Conservation (phyloP, 92 coral and sea anemone species). For the Phenganax subtilis region DNA sequence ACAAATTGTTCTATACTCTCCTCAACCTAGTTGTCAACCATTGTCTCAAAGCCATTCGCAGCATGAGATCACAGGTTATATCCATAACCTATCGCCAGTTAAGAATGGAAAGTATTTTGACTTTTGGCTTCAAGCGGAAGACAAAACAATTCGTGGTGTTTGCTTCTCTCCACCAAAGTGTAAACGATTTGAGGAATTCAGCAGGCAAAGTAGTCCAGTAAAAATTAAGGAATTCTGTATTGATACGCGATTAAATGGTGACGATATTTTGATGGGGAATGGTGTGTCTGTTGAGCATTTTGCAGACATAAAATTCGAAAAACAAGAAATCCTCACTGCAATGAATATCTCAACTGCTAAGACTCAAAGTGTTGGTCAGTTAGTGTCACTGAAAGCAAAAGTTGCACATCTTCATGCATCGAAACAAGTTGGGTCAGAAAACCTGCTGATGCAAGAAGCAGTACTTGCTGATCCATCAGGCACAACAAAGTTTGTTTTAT, state of each 20-base stretch:
- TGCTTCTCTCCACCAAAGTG: conserved; percentile 52
- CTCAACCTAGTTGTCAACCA: too few relatives aligned
- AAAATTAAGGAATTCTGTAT: conserved; percentile 51
- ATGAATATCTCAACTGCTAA: conserved; percentile 32
- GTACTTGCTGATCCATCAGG: conserved; percentile 41
- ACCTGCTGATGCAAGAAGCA: conserved; percentile 33
- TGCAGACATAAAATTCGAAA: conserved; percentile 40
- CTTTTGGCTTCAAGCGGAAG: conserved; percentile 46
- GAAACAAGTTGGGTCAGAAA: conserved; percentile 13
- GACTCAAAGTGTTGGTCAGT: conserved; percentile 40
- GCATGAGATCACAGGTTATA: conserved; percentile 15
- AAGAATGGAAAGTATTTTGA: conserved; percentile 51
- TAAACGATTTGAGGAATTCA: conserved; percentile 37
- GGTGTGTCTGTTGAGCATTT: conserved; percentile 33
- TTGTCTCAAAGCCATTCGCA: too few relatives aligned
- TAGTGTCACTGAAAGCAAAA: conserved; percentile 44
- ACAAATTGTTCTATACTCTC: too few relatives aligned
- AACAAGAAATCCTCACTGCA: conserved; percentile 20
- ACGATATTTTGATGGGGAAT: conserved; percentile 48
- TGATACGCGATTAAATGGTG: conserved; percentile 44
- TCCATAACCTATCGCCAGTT: conserved; percentile 47
- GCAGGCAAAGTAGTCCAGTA: conserved; percentile 40
- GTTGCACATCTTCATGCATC: conserved; percentile 37
- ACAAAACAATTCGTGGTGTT: conserved; percentile 43
- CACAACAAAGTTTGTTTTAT: conserved; percentile 36